phyloP scores from a whole-genome alignment of 2,888 invertebrate species.

The Meandrusa payeni region DNA sequence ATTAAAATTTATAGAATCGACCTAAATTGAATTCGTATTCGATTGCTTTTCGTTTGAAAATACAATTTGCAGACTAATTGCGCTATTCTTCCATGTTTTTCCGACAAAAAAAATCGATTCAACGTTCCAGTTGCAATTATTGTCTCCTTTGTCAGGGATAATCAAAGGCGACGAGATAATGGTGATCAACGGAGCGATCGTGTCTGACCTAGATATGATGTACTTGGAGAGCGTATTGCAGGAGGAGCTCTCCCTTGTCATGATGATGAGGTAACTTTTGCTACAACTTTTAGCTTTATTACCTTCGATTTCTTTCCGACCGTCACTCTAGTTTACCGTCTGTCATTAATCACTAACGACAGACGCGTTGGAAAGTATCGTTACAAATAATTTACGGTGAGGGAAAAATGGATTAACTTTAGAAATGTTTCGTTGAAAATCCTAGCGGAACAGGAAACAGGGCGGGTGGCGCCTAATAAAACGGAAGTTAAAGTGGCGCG shows the following conservation, averaged over 20 bases:
- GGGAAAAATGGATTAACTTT: constrained; percentile 14
- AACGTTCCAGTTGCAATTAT: constrained; percentile 27
- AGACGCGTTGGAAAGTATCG: constrained; percentile 51
- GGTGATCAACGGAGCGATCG: constrained; percentile 99
- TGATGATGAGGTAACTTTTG: constrained; percentile 92
- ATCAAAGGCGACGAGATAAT: constrained; percentile 99
- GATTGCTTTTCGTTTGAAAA: constrained; percentile 16
- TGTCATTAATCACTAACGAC: constrained; percentile 50
- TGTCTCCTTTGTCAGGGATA: constrained; percentile 85
- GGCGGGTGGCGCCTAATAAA: constrained; percentile 59
- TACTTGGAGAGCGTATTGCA: constrained; percentile 98
- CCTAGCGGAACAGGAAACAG: constrained; percentile 50
- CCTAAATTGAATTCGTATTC: not conserved
- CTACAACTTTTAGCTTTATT: constrained; percentile 33
- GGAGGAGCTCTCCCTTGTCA: constrained; percentile 95
- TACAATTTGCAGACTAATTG: constrained; percentile 21
- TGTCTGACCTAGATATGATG: constrained; percentile 99
- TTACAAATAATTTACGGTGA: constrained; percentile 47
- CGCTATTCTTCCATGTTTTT: constrained; percentile 20
- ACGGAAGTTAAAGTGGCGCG: constrained; percentile 61
- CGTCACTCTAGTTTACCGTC: constrained; percentile 43
- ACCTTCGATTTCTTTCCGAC: constrained; percentile 37
- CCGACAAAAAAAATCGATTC: constrained; percentile 22
- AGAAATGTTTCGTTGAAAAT: constrained; percentile 10
- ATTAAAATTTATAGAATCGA: constrained; percentile 1